phyloP scores from a whole-genome alignment of 2,797 vertebrate species.

The Danio albolineatus region DNA sequence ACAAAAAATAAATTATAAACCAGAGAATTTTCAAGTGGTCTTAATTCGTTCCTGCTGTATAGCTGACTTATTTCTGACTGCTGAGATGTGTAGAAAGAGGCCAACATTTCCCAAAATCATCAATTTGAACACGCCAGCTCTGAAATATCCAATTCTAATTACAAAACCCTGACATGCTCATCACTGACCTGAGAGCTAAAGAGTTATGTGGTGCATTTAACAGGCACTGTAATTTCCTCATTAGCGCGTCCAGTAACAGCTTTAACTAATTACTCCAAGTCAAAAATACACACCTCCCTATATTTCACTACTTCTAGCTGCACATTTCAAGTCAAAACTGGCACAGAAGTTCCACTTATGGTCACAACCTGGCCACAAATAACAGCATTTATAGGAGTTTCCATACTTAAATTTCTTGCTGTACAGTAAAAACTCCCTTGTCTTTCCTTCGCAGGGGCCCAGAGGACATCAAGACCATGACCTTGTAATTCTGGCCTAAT shows the following conservation, averaged over 20 bases:
- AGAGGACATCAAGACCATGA: slow-evolving; percentile 5
- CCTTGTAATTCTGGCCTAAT: slow-evolving; percentile 51
- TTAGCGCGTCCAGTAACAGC: background rate
- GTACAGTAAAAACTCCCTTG: slow-evolving; percentile 16
- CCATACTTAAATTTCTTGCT: background rate
- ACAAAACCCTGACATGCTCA: background rate
- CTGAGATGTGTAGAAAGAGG: background rate
- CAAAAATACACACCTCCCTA: slow-evolving; percentile 9
- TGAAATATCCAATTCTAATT: background rate
- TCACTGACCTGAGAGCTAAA: background rate
- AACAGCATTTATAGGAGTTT: background rate
- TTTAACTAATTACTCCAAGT: background rate
- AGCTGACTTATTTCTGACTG: background rate
- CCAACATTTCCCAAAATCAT: background rate
- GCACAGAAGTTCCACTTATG: background rate
- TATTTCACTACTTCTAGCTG: background rate
- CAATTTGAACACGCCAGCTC: background rate
- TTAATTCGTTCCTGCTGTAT: too few relatives aligned
- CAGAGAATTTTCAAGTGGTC: too few relatives aligned
- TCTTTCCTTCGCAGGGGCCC: background rate
- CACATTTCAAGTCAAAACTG: background rate
- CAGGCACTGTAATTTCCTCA: slow-evolving; percentile 1
- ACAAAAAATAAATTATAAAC: too few relatives aligned
- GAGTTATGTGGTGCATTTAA: background rate
- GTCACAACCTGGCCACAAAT: background rate